phyloP scores from a whole-genome alignment of 1,140 invertebrate species.

The Pomacea maculata region DNA sequence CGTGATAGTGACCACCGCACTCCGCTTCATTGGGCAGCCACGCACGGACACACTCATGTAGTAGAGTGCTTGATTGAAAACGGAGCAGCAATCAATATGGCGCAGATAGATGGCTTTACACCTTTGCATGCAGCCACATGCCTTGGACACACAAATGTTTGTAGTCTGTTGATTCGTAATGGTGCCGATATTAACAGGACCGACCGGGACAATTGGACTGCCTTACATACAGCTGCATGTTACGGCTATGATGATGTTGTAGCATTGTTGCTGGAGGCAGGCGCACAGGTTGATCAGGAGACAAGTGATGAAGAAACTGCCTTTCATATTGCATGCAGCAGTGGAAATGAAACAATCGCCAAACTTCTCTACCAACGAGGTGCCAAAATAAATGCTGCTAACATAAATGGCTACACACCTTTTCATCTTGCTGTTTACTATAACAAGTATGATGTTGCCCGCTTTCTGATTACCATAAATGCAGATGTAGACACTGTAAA shows the following conservation, averaged over 20 bases:
- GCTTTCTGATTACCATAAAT: conserved; percentile 43
- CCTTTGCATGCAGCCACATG: conserved; percentile 55
- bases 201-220: conserved; percentile 55
- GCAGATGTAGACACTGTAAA: conserved; percentile 42
- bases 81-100: conserved; percentile 50
- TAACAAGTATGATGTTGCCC: conserved; percentile 44
- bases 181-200: conserved; percentile 45
- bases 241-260: conserved; percentile 53
- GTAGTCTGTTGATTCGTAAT: conserved; percentile 38
- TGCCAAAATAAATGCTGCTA: conserved; percentile 36
- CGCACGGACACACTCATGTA: conserved; percentile 43
- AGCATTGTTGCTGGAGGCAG: conserved; percentile 36
- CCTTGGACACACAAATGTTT: conserved; percentile 49
- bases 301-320: conserved; percentile 48
- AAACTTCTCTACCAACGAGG: conserved; percentile 37
- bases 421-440: conserved; percentile 53
- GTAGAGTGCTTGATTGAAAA: conserved; percentile 41
- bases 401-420: conserved; percentile 52
- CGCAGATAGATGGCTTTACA: conserved; percentile 56
- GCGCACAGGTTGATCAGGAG: conserved; percentile 36
- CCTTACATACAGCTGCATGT: conserved; percentile 55
- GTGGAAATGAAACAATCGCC: conserved; percentile 43
- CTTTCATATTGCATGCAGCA: conserved; percentile 51
- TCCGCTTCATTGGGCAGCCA: conserved; percentile 57
- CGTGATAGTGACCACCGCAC: conserved; percentile 54